Evolutionary conservation across 2,888 invertebrate species (phyloP).

Genomic region (Patella ulyssiponensis): DNA sequence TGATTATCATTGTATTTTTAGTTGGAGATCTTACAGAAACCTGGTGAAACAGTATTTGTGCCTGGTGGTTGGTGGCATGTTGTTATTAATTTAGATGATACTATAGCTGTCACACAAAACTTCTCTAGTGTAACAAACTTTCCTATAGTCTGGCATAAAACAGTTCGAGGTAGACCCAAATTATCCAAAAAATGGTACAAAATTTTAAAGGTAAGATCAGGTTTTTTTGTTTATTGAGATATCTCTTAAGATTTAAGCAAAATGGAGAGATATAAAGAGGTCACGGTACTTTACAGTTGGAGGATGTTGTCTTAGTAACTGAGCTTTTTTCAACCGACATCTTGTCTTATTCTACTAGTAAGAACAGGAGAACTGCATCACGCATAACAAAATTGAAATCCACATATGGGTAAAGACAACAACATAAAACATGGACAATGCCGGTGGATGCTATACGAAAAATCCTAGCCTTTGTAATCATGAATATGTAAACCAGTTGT

Average conservation of each 20-base stretch:
- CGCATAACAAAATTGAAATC: too few relatives aligned
- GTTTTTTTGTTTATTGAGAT: background rate
- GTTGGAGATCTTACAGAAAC: conserved; percentile 93
- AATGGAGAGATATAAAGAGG: conserved; percentile 8
- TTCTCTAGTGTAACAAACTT: conserved; percentile 92
- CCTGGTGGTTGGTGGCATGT: conserved; percentile 99
- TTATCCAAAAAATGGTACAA: conserved; percentile 92
- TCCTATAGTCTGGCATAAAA: conserved; percentile 98
- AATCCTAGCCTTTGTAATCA: too few relatives aligned
- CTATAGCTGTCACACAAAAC: conserved; percentile 98
- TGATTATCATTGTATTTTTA: conserved; percentile 68
- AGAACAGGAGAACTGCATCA: too few relatives aligned
- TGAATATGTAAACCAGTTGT: too few relatives aligned
- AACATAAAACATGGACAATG: too few relatives aligned
- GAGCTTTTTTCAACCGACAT: too few relatives aligned
- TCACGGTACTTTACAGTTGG: background rate
- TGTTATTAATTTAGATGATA: conserved; percentile 94
- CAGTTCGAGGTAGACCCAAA: conserved; percentile 91
- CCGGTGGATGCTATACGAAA: too few relatives aligned
- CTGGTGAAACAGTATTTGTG: conserved; percentile 98
- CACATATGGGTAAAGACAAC: too few relatives aligned
- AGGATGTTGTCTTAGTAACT: background rate
- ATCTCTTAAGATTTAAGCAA: background rate
- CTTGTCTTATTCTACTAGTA: too few relatives aligned
- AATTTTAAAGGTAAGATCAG: conserved; percentile 73